Conservation (phyloP, 37 sponge, comb jelly and placozoan species). For the Cliona cf. orientalis region DNA sequence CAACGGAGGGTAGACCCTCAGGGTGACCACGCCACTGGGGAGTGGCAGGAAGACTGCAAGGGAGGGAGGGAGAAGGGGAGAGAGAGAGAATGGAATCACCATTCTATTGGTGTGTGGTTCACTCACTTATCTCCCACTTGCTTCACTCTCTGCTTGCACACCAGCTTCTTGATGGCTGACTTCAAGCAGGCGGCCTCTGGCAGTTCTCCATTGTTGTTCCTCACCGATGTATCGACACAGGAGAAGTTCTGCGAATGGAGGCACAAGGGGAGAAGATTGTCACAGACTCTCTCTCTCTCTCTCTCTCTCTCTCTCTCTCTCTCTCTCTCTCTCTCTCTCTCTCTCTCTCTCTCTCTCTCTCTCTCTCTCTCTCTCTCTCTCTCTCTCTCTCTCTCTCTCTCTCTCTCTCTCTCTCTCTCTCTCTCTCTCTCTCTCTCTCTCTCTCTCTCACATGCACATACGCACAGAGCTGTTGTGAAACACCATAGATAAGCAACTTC, state of each 20-base stretch:
- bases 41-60: background rate
- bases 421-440: slow-evolving; percentile 42
- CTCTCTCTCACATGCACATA: background rate
- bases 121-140: background rate
- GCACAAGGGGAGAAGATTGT: background rate
- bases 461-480: too few relatives aligned
- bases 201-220: slow-evolving; percentile 17
- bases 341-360: slow-evolving; percentile 54
- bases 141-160: background rate
- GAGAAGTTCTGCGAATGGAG: slow-evolving; percentile 7
- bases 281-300: background rate
- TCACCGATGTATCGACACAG: slow-evolving; percentile 9
- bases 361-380: slow-evolving; percentile 14
- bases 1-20: background rate
- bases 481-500: too few relatives aligned
- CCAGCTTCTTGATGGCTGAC: slow-evolving; percentile 4
- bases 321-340: slow-evolving; percentile 7
- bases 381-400: background rate
- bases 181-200: slow-evolving; percentile 35
- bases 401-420: slow-evolving; percentile 48
- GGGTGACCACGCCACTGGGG: background rate
- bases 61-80: slow-evolving; percentile 2
- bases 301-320: slow-evolving; percentile 26
- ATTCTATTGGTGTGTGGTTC: background rate
- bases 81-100: background rate